Percentiles rank a stretch among this genome's conserved stretches.
These are phyloP conservation scores for Polia nebulosa DNA, from an alignment of 2,888 invertebrate species.

Conservation along the genomic window DNA sequence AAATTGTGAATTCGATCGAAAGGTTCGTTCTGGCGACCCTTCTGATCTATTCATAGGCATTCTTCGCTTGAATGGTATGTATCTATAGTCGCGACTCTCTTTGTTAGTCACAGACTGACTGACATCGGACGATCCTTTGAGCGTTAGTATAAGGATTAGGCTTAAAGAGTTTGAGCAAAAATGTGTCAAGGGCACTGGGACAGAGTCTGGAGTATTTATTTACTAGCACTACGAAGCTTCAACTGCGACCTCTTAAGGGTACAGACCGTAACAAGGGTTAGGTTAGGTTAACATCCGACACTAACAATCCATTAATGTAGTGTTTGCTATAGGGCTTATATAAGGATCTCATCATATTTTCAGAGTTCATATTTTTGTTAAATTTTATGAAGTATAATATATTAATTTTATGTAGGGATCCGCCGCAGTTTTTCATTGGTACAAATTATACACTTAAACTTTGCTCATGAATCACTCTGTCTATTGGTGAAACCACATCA, in stretches of 20 bases:
- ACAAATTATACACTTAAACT: no score
- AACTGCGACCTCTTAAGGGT: neutral
- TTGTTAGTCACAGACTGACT: conserved; percentile 33
- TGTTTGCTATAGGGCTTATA: neutral
- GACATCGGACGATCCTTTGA: conserved; percentile 39
- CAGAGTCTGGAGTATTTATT: conserved; percentile 19
- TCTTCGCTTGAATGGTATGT: conserved; percentile 15
- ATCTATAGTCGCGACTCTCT: conserved; percentile 15
- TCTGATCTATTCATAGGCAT: conserved; percentile 38
- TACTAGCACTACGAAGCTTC: neutral
- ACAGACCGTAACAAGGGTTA: neutral
- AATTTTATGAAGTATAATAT: no score
- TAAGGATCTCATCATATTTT: neutral
- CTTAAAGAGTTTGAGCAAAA: conserved; percentile 22
- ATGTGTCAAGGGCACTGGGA: conserved; percentile 31
- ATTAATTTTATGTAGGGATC: no score
- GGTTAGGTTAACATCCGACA: no score
- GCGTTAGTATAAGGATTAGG: conserved; percentile 20
- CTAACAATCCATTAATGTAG: neutral
- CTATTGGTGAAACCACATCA: no score
- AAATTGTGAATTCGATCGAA: conserved; percentile 54
- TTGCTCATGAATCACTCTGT: no score
- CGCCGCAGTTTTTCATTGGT: no score
- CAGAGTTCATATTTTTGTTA: neutral
- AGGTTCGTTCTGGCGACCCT: conserved; percentile 27